Conservation (phyloP, 2,888 invertebrate species). For the Cephus sareptanus region DNA sequence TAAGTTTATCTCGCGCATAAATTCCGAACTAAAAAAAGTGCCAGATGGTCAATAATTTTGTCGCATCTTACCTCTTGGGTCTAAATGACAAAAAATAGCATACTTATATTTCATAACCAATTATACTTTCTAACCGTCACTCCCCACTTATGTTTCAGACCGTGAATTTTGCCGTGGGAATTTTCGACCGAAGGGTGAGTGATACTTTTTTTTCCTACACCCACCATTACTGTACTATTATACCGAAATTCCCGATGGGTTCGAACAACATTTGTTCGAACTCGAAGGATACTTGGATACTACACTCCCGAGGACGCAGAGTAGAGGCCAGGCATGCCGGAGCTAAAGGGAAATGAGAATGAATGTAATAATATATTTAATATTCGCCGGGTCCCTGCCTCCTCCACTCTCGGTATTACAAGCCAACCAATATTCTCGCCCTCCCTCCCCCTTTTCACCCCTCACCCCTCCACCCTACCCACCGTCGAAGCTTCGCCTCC, state of each 20-base stretch:
- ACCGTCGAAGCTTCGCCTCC: no score
- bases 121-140: no score
- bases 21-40: no score
- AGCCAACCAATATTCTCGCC: conserved; percentile 64
- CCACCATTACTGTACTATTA: no score
- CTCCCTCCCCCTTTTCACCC: conserved; percentile 35
- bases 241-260: no score
- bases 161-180: background rate
- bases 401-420: conserved; percentile 61
- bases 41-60: no score
- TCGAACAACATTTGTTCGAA: conserved; percentile 25
- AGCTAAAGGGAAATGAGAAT: conserved; percentile 63
- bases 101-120: no score
- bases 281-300: conserved; percentile 36
- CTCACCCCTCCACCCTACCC: conserved; percentile 19
- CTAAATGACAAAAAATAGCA: no score
- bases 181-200: background rate
- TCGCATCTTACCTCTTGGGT: no score
- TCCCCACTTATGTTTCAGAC: no score
- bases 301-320: conserved; percentile 34
- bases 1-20: no score
- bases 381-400: conserved; percentile 59
- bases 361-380: conserved; percentile 66
- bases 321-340: conserved; percentile 36
- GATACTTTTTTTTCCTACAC: background rate